A percentile compares a stretch with the other conserved stretches of the same genome.
These are phyloP conservation scores for Drepana falcataria DNA, from an alignment of 2,888 invertebrate species.

Conservation along the genomic window DNA sequence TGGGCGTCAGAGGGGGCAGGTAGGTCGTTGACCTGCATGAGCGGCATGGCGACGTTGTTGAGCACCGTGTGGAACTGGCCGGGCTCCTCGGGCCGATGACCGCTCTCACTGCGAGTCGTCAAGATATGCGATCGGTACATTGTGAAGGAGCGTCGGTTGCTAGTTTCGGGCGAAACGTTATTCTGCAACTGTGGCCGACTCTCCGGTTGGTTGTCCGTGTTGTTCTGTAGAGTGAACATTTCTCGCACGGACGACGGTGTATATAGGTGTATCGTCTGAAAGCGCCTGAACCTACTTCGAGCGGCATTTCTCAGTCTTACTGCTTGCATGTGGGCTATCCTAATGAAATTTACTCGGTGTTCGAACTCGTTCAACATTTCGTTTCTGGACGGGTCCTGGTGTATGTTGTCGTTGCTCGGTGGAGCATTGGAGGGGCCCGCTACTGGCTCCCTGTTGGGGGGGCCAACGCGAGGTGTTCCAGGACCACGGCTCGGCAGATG, in stretches of 20 bases:
- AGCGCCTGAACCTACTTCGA: slow-evolving; percentile 54
- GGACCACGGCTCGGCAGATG: slow-evolving; percentile 37
- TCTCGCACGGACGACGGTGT: slow-evolving; percentile 66
- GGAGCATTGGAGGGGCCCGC: slow-evolving; percentile 50
- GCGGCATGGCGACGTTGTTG: slow-evolving; percentile 66
- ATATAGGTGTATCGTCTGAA: slow-evolving; percentile 64
- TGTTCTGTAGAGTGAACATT: slow-evolving; percentile 54
- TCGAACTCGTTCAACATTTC: slow-evolving; percentile 52
- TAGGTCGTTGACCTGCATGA: slow-evolving; percentile 81
- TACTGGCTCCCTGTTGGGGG: slow-evolving; percentile 44
- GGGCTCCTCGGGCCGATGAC: slow-evolving; percentile 30
- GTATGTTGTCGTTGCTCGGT: slow-evolving; percentile 17
- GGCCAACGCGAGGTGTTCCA: slow-evolving; percentile 22
- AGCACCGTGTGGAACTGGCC: slow-evolving; percentile 48
- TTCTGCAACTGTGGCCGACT: slow-evolving; percentile 29
- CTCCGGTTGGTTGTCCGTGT: slow-evolving; percentile 35
- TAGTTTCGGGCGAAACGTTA: slow-evolving; percentile 19
- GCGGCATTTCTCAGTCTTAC: slow-evolving; percentile 60
- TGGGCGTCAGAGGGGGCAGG: slow-evolving; percentile 35
- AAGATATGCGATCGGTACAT: slow-evolving; percentile 43
- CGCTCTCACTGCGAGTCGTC: slow-evolving; percentile 31
- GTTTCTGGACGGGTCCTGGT: slow-evolving; percentile 30
- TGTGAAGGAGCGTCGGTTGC: slow-evolving; percentile 32
- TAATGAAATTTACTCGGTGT: slow-evolving; percentile 58
- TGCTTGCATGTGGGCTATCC: slow-evolving; percentile 65